Evolutionary conservation across 2,797 vertebrate genomes (phyloP), one percentile per base, ranked within the genome.

Genomic region (Mormyrops attenuatus): DNA sequence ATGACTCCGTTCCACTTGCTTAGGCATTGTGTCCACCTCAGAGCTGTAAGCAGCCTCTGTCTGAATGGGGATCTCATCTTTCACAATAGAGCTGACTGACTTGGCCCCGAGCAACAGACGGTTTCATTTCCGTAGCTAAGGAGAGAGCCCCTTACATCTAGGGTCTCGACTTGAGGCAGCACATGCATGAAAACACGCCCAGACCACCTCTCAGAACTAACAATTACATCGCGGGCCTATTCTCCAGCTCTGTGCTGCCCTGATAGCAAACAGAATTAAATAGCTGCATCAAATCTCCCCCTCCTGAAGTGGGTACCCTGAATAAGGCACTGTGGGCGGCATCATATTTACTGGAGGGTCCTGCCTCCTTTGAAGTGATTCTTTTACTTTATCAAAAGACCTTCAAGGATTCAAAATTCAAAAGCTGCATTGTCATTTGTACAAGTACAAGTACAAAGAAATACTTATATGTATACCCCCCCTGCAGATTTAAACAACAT

Each of bases 1-100:
- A 88, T 82, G 88, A 89, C 85, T 91, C 90, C 89, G 88, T 91
- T 92, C 89, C 55, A 85, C 88, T 92, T 82, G 30, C 86, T 85
- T 53, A 89, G 84, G 89, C 91, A 88, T 73, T 88, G 87, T 89
- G 80, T 88, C 7, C 69, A 80, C 88, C 89, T 88, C 63, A 85
- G 91, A 91, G 92, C 90, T 89, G 11, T 87, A 63, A 90, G 87
- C 60, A 26, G 3, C 85, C 82, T 89, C 86, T 90, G 3, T 90
- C 90, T 85, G 90, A 49, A 5, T 91, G 89, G 90, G 91, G 91
- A 92, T 92, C 90, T 90, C 6, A 87, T 50, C 69, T 52, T 89
- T 82, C 49, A 90, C 6, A 91, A 91, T 89, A 89, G 91, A 44
- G 1, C 11, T 89, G 63, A 52, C 60, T 1, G 88, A 66, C 88